These are phyloP conservation scores for Phylloscopus trochilus DNA, from an alignment of 2,113 vertebrate species.

Conservation along the genomic window DNA sequence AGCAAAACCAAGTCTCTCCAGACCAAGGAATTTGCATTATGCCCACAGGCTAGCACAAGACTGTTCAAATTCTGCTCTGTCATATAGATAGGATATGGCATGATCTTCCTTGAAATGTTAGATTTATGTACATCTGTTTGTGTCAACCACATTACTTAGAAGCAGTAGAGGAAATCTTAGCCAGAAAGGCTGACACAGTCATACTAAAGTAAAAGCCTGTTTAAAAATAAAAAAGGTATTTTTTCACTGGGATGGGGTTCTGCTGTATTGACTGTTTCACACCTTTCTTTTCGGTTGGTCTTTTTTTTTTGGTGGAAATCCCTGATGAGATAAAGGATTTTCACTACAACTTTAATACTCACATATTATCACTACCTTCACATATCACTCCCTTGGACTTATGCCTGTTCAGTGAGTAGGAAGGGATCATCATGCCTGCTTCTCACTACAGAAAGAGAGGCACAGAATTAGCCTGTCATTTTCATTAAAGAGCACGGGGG, in stretches of 20 bases:
- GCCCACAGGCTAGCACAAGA: constrained; percentile 52
- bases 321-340: background rate
- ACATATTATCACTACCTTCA: background rate
- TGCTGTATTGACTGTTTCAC: background rate
- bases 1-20: constrained; percentile 20
- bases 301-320: background rate
- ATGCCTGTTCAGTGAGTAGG: background rate
- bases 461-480: background rate
- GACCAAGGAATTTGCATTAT: constrained; percentile 46
- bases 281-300: background rate
- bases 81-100: constrained; percentile 38
- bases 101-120: constrained; percentile 56
- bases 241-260: background rate
- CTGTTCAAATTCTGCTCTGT: constrained; percentile 46
- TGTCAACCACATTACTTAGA: constrained; percentile 34
- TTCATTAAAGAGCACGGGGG: background rate
- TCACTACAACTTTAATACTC: background rate
- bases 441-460: background rate
- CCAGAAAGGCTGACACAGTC: background rate
- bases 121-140: constrained; percentile 56
- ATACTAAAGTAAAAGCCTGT: background rate
- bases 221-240: background rate
- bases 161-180: constrained; percentile 14
- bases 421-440: background rate
- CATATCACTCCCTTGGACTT: background rate